Conservation (phyloP, 2,113 vertebrate genomes). For the Probosciger aterrimus region DNA sequence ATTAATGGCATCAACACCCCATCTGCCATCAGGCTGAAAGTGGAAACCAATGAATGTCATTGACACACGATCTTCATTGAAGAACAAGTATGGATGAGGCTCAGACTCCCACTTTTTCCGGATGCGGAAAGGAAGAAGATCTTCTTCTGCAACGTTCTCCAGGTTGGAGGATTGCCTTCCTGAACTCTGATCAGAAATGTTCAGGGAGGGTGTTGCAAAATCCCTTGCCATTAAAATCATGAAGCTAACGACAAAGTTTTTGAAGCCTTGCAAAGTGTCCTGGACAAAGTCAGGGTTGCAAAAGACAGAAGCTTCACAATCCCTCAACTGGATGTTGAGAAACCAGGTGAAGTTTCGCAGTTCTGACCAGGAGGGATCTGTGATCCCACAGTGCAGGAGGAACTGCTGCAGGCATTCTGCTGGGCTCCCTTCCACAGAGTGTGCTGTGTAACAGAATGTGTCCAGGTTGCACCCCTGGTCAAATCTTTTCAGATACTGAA, state of each 20-base stretch:
- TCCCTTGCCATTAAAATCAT: slow-evolving; percentile 97
- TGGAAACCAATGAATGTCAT: slow-evolving; percentile 98
- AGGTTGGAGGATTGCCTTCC: slow-evolving; percentile 66
- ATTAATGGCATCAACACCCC: slow-evolving; percentile 81
- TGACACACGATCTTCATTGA: slow-evolving; percentile 86
- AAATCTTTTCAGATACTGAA: slow-evolving; percentile 88
- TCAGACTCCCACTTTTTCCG: slow-evolving; percentile 93
- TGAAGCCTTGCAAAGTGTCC: slow-evolving; percentile 89
- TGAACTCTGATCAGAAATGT: slow-evolving; percentile 88
- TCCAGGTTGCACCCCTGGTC: slow-evolving; percentile 74
- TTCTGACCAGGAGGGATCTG: slow-evolving; percentile 91
- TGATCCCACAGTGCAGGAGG: slow-evolving; percentile 85
- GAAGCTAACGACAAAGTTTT: slow-evolving; percentile 91
- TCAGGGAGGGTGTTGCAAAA: slow-evolving; percentile 90
- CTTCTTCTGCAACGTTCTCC: slow-evolving; percentile 76
- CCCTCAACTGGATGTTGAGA: slow-evolving; percentile 85
- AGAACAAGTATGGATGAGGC: slow-evolving; percentile 95
- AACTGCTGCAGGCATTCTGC: slow-evolving; percentile 86
- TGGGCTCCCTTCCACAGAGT: slow-evolving; percentile 78
- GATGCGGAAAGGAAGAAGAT: slow-evolving; percentile 87
- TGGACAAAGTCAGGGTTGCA: slow-evolving; percentile 77
- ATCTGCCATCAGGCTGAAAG: slow-evolving; percentile 51
- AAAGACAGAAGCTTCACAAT: slow-evolving; percentile 89
- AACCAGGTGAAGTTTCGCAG: slow-evolving; percentile 90
- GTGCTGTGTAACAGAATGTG: slow-evolving; percentile 67